Evolutionary conservation across 2,113 vertebrate species (phyloP).

Genomic region (Melanostigma gelatinosum): DNA sequence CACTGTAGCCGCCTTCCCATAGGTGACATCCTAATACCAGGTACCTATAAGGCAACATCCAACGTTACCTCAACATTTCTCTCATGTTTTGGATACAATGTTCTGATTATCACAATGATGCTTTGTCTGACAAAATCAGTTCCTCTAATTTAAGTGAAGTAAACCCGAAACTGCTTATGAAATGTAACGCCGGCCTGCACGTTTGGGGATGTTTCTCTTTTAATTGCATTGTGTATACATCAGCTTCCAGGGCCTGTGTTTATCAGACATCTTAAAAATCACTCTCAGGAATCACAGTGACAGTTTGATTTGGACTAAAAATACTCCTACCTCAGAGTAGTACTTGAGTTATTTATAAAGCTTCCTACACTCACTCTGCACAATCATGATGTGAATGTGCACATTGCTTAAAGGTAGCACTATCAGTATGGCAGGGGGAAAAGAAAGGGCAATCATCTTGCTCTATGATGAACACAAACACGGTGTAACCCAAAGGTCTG

Average conservation of each 20-base stretch:
- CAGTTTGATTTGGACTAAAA: conserved; percentile 71
- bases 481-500: conserved; percentile 34
- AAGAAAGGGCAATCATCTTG: conserved; percentile 28
- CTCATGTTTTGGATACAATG: conserved; percentile 7
- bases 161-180: neutral
- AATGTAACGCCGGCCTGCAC: neutral
- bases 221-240: conserved; percentile 2
- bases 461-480: conserved; percentile 18
- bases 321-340: conserved; percentile 61
- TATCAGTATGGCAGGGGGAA: conserved; percentile 23
- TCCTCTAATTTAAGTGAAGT: conserved; percentile 12
- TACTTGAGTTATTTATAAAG: conserved; percentile 74
- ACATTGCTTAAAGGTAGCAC: conserved; percentile 40
- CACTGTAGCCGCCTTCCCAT: neutral
- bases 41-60: conserved; percentile 6
- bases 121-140: conserved; percentile 15
- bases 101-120: conserved; percentile 16
- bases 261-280: conserved; percentile 36
- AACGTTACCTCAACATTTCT: conserved; percentile 1
- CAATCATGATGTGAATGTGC: conserved; percentile 48
- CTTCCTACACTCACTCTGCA: conserved; percentile 47
- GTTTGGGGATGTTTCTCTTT: conserved; percentile 9
- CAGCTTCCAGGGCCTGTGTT: conserved; percentile 11
- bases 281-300: conserved; percentile 37
- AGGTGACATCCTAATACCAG: conserved; percentile 21